These are phyloP conservation scores for Mugil cephalus DNA, from an alignment of 2,113 vertebrate species.

Conservation along the genomic window DNA sequence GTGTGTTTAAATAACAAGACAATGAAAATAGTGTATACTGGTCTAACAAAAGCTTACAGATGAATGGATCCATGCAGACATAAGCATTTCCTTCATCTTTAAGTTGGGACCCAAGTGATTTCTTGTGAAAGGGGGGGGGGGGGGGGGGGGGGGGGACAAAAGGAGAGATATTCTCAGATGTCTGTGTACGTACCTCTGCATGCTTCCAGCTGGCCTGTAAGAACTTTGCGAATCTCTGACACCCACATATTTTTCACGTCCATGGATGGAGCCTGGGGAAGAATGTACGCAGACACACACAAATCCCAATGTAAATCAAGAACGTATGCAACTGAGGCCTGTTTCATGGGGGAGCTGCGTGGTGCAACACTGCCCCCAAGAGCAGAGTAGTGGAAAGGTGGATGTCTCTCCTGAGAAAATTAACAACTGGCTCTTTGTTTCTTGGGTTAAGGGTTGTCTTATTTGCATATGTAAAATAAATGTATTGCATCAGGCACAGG, in stretches of 20 bases:
- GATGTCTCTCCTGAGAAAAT: too few relatives aligned
- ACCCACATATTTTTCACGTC: conserved; percentile 96
- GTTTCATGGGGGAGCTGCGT: not conserved
- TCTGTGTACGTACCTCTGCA: conserved; percentile 86
- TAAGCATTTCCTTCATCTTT: not conserved
- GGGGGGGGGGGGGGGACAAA: too few relatives aligned
- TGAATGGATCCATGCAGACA: not conserved
- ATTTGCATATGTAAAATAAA: too few relatives aligned
- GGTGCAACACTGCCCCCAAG: conserved; percentile 73
- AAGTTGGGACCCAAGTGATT: not conserved
- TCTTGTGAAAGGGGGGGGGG: not conserved
- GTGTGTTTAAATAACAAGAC: not conserved
- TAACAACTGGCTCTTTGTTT: too few relatives aligned
- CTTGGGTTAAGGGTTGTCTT: too few relatives aligned
- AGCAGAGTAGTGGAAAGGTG: conserved; percentile 18
- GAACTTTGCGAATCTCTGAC: conserved; percentile 94
- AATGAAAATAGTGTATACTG: not conserved
- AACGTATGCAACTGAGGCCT: conserved; percentile 14
- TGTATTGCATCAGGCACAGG: too few relatives aligned
- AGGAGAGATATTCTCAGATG: not conserved
- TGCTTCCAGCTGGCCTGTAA: conserved; percentile 91
- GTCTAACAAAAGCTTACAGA: not conserved
- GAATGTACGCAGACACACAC: conserved; percentile 6
- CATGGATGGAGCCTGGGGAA: conserved; percentile 90
- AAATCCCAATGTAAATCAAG: conserved; percentile 9